Evolutionary conservation across 2,113 vertebrate genomes (phyloP).

Genomic region (Urocolius indicus): DNA sequence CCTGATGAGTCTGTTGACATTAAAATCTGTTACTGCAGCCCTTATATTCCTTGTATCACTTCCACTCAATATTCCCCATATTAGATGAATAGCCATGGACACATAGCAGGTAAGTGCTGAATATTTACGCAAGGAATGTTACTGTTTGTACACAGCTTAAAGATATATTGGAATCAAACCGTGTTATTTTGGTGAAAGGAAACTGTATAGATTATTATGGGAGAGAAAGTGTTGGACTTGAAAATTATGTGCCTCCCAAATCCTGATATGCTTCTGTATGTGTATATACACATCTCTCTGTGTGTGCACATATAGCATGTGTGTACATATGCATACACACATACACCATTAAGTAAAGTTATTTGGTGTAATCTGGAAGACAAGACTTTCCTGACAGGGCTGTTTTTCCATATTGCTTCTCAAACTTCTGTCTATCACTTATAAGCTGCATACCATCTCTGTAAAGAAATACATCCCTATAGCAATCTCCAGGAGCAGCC

Average conservation of each 20-base stretch:
- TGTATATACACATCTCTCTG: neutral
- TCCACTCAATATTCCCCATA: neutral
- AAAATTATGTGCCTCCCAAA: neutral
- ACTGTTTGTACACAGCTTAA: neutral
- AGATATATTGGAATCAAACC: neutral
- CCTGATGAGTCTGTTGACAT: neutral
- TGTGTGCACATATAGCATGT: neutral
- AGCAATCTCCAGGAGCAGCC: neutral
- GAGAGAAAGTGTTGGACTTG: neutral
- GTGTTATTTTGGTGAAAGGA: neutral
- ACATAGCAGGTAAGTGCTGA: neutral
- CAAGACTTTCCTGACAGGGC: neutral
- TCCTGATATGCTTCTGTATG: neutral
- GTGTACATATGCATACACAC: neutral
- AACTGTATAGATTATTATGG: neutral
- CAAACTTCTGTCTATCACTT: neutral
- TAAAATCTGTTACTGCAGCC: neutral
- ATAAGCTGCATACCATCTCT: neutral
- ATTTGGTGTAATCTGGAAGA: constrained; percentile 7
- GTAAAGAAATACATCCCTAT: neutral
- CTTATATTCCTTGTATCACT: neutral
- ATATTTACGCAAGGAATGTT: neutral
- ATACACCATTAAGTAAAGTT: neutral
- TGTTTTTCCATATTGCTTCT: constrained; percentile 11
- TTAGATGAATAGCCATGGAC: neutral